These are phyloP conservation scores for Sycophila sp. DNA, from an alignment of 1,140 invertebrate species.

Conservation along the genomic window DNA sequence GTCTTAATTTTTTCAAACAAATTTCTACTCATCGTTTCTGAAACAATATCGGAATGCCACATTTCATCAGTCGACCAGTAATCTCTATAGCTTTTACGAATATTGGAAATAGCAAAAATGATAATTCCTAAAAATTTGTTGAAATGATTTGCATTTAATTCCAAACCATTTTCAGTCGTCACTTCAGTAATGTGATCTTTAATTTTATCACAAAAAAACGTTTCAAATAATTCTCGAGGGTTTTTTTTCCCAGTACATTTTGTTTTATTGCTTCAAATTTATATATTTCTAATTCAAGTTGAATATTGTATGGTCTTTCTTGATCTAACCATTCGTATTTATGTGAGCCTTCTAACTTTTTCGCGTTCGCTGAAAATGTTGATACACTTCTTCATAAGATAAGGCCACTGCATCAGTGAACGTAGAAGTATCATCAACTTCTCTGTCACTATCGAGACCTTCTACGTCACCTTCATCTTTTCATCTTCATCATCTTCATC, in stretches of 20 bases:
- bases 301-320: conserved; percentile 14
- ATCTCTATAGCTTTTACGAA: conserved; percentile 29
- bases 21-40: conserved; percentile 28
- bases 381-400: conserved; percentile 30
- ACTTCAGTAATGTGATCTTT: conserved; percentile 37
- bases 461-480: conserved; percentile 19
- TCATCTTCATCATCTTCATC: conserved; percentile 30
- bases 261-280: conserved; percentile 11
- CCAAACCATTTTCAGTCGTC: conserved; percentile 22
- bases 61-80: conserved; percentile 34
- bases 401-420: not conserved
- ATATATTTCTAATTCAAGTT: conserved; percentile 10
- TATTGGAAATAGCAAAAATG: conserved; percentile 32
- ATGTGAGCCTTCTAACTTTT: conserved; percentile 36
- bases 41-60: conserved; percentile 23
- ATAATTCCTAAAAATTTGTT: conserved; percentile 36
- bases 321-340: conserved; percentile 34
- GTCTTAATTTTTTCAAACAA: conserved; percentile 31
- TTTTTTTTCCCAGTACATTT: conserved; percentile 21
- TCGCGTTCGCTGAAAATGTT: conserved; percentile 25
- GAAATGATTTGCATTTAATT: conserved; percentile 18
- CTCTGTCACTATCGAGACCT: conserved; percentile 5
- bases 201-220: conserved; percentile 38
- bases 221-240: conserved; percentile 34
- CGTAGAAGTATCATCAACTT: conserved; percentile 14